Conservation (phyloP, 64 coral and sea anemone genomes). For the Acropora yongei region DNA sequence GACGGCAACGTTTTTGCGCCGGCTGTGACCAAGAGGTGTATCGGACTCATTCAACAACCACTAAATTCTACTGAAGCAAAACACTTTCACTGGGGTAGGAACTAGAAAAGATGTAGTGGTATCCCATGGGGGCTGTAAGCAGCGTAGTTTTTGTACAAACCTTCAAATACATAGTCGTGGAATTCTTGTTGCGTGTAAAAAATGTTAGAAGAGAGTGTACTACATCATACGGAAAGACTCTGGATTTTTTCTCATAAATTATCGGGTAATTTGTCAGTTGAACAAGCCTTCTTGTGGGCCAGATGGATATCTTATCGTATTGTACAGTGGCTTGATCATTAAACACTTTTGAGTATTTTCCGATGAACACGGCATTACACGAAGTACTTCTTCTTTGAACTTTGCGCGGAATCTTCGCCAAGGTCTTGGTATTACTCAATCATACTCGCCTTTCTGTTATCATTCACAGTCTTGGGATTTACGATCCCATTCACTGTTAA, state of each 20-base stretch:
- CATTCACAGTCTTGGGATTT: no score
- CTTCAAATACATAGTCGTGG: no score
- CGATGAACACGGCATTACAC: no score
- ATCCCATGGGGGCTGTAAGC: neutral
- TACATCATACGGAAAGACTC: neutral
- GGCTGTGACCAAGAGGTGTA: constrained; percentile 45
- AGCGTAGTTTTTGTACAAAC: neutral
- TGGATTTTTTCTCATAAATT: neutral
- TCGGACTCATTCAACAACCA: constrained; percentile 7
- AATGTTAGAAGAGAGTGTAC: neutral
- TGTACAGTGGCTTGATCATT: no score
- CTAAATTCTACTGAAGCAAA: neutral
- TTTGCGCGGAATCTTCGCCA: no score
- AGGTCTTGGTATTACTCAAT: no score
- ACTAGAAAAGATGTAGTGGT: neutral
- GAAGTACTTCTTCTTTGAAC: no score
- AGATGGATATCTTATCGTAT: no score
- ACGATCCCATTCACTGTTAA: no score
- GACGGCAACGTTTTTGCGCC: constrained; percentile 57
- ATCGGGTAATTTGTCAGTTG: neutral
- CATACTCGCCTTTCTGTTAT: no score
- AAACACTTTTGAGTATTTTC: no score
- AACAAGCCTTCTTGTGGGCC: neutral
- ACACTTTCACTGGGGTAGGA: neutral
- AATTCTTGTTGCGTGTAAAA: neutral